Evolutionary conservation across 2,797 vertebrate genomes (phyloP).

Genomic region (Hyperoplus lanceolatus): DNA sequence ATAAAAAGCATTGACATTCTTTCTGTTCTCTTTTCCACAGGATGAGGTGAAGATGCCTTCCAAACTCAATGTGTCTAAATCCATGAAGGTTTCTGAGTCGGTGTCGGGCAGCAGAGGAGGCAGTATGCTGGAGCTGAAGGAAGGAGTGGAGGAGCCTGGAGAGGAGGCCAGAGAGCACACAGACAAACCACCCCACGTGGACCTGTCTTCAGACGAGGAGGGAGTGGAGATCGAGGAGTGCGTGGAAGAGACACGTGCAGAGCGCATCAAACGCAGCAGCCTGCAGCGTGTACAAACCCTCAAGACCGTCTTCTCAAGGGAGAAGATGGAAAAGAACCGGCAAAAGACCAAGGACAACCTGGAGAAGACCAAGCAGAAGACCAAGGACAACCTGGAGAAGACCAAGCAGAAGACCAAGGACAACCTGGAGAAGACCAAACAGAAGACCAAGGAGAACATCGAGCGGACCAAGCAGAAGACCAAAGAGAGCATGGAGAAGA

Average conservation of each 20-base stretch:
- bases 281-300: slow-evolving; percentile 95
- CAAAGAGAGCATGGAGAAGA: slow-evolving; percentile 92
- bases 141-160: slow-evolving; percentile 76
- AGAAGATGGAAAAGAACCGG: slow-evolving; percentile 97
- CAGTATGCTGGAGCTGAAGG: slow-evolving; percentile 83
- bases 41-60: slow-evolving; percentile 96
- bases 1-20: slow-evolving; percentile 9
- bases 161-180: slow-evolving; percentile 85
- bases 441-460: slow-evolving; percentile 84
- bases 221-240: slow-evolving; percentile 93
- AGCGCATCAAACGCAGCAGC: slow-evolving; percentile 94
- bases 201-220: slow-evolving; percentile 97
- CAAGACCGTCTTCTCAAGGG: slow-evolving; percentile 97
- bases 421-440: slow-evolving; percentile 92
- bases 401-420: slow-evolving; percentile 93
- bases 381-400: slow-evolving; percentile 96
- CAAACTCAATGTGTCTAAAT: slow-evolving; percentile 93
- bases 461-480: slow-evolving; percentile 86
- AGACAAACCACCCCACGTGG: slow-evolving; percentile 88
- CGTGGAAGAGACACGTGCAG: slow-evolving; percentile 92
- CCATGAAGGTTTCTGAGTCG: slow-evolving; percentile 90
- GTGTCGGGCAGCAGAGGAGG: slow-evolving; percentile 89
- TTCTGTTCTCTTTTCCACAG: slow-evolving; percentile 76
- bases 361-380: slow-evolving; percentile 94
- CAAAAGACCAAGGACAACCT: slow-evolving; percentile 94